Evolutionary conservation across 2,888 invertebrate species (phyloP).

Genomic region (Pycnomerus fuliginosus): DNA sequence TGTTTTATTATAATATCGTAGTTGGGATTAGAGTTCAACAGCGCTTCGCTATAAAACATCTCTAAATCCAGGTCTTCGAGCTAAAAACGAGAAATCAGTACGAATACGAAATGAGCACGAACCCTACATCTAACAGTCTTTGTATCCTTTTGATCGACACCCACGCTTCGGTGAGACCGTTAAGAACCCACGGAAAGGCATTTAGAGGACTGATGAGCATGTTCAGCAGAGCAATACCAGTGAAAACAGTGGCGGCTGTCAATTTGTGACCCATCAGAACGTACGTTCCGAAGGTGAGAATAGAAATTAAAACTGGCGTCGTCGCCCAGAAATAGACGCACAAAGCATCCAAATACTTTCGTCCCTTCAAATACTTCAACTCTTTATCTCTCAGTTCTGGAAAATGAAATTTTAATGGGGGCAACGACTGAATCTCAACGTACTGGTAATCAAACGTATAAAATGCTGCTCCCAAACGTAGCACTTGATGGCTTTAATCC

Average conservation of each 20-base stretch:
- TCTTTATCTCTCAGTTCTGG: slow-evolving; percentile 69
- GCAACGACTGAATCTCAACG: slow-evolving; percentile 35
- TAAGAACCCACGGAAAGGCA: slow-evolving; percentile 97
- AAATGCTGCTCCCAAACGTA: slow-evolving; percentile 94
- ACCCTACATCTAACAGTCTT: slow-evolving; percentile 71
- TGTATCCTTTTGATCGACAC: slow-evolving; percentile 89
- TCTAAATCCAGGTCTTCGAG: slow-evolving; percentile 64
- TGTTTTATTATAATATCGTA: slow-evolving; percentile 59
- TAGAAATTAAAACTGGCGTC: slow-evolving; percentile 87
- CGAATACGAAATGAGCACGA: slow-evolving; percentile 2
- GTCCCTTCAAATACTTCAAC: slow-evolving; percentile 73
- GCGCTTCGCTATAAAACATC: slow-evolving; percentile 59
- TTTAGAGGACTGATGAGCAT: slow-evolving; percentile 96
- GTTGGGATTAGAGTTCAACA: slow-evolving; percentile 52
- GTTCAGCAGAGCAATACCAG: slow-evolving; percentile 90
- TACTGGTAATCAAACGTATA: slow-evolving; percentile 66
- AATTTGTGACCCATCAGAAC: slow-evolving; percentile 75
- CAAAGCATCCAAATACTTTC: slow-evolving; percentile 95
- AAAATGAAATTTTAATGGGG: slow-evolving; percentile 26
- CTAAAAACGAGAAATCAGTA: slow-evolving; percentile 48
- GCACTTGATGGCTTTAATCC: slow-evolving; percentile 87
- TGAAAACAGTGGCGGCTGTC: slow-evolving; percentile 89
- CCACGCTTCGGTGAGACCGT: slow-evolving; percentile 94
- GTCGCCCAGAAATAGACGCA: slow-evolving; percentile 99
- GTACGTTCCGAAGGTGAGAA: slow-evolving; percentile 80